phyloP scores from a whole-genome alignment of 2,113 vertebrate genomes.

The Siniperca chuatsi region DNA sequence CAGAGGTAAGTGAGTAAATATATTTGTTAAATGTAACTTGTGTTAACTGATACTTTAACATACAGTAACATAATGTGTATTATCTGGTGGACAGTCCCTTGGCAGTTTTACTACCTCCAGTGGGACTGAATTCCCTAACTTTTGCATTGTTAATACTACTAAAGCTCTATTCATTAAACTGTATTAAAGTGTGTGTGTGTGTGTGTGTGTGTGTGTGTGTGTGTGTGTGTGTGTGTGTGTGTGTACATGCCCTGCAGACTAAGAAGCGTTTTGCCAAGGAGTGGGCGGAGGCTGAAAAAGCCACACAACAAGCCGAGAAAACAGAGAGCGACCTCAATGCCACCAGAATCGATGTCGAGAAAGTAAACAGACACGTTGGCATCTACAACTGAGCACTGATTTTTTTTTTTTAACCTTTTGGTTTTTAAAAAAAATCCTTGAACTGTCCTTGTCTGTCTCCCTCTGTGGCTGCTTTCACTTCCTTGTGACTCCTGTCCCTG shows the following conservation, averaged over 20 bases:
- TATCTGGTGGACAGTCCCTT: background rate
- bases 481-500: background rate
- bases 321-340: conserved; percentile 85
- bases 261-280: conserved; percentile 91
- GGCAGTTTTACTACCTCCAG: background rate
- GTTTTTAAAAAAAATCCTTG: background rate
- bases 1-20: background rate
- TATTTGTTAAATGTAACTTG: background rate
- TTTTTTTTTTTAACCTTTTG: background rate
- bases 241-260: conserved; percentile 77
- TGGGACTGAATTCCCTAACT: background rate
- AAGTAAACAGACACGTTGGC: conserved; percentile 77
- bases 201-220: conserved; percentile 5
- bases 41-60: background rate
- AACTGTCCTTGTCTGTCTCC: conserved; percentile 1
- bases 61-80: too few relatives aligned
- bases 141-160: conserved; percentile 3
- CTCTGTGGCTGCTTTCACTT: background rate
- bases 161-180: background rate
- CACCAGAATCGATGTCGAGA: conserved; percentile 88
- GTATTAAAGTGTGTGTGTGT: conserved; percentile 11
- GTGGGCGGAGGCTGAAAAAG: conserved; percentile 89
- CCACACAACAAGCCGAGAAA: conserved; percentile 85
- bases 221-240: conserved; percentile 5
- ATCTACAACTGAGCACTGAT: background rate